phyloP scores from a whole-genome alignment of 2,888 invertebrate species.

The Phania funesta region DNA sequence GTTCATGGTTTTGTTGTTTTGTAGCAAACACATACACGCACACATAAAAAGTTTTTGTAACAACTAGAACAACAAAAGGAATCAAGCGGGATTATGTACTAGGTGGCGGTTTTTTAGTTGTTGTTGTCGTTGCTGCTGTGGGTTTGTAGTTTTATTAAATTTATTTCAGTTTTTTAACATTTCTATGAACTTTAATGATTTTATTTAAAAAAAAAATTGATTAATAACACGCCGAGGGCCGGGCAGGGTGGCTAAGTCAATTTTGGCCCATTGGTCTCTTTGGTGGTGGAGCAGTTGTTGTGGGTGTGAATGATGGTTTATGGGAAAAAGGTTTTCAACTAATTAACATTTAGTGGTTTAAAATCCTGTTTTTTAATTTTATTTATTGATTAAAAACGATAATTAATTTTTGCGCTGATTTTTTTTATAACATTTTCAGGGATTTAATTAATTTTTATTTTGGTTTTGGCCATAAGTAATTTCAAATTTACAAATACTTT shows the following conservation, averaged over 20 bases:
- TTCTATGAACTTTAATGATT: slow-evolving; percentile 26
- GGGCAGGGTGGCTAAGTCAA: background rate
- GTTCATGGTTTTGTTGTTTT: slow-evolving; percentile 30
- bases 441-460: slow-evolving; percentile 53
- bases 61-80: background rate
- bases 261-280: background rate
- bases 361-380: slow-evolving; percentile 23
- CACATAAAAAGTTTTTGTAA: slow-evolving; percentile 41
- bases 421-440: slow-evolving; percentile 24
- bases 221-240: slow-evolving; percentile 30
- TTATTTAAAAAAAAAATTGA: slow-evolving; percentile 53
- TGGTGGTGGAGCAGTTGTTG: background rate
- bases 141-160: slow-evolving; percentile 27
- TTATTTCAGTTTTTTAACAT: slow-evolving; percentile 47
- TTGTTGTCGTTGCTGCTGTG: background rate
- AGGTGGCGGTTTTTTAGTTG: slow-evolving; percentile 37
- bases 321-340: slow-evolving; percentile 71
- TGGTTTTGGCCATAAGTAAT: slow-evolving; percentile 41
- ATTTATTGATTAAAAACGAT: slow-evolving; percentile 51
- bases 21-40: slow-evolving; percentile 12
- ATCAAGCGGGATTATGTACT: slow-evolving; percentile 16
- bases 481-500: slow-evolving; percentile 36
- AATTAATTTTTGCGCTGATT: slow-evolving; percentile 21
- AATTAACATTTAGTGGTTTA: slow-evolving; percentile 78
- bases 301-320: background rate